Base-by-base conservation (phyloP, 2,888 invertebrate species). In the Frankliniella fusca region DNA sequence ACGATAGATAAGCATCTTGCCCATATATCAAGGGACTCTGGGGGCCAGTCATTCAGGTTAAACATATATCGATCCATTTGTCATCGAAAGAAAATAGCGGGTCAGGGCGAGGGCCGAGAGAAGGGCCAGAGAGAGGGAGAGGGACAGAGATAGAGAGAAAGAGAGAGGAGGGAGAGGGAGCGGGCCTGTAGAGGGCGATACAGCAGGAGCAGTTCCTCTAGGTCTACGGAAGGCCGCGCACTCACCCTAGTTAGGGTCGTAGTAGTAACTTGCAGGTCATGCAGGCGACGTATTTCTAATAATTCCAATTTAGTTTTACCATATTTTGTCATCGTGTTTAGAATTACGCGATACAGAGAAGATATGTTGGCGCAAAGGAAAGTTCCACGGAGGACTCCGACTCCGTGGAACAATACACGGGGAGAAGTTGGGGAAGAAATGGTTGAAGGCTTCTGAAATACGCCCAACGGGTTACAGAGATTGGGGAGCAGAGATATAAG, bases 31-130 rank as follows among this genome's bases (percentile, higher is more conserved):
- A 76, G 70, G 27, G 70, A 76, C 70, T 76, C 70, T 2, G 70
- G 70, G 70, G 70, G 70, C 70, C 27, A 76, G 70, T 76, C 70
- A 76, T 76, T 76, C 70, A 76, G 70, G 70, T 76, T 76, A 76
- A 76, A 76, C 70, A 76, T 76, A 76, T 76, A 76, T 76, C 70
- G 70, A 76, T 76, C 70, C 70, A 76, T 76, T 76, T 76, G 70
- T 76, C 70, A 76, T 76, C 70, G 70, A 76, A 76, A 76, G 70
- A 76, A 76, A 76, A 76, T 27, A 76, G 70, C 70, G 23, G 27
- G 70, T 12, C 27, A 76, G 27, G 70, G 9, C 27, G 27, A 76
- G 70, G 70, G 54, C 15, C 54, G 18, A 18, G 54, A 18, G 23
- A 11, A 70, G 70, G 70, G 27, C 20, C 15, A 18, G 18, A 54